These are phyloP conservation scores for Xerus rutilus DNA, from an alignment of 2,797 vertebrate genomes.

Conservation along the genomic window DNA sequence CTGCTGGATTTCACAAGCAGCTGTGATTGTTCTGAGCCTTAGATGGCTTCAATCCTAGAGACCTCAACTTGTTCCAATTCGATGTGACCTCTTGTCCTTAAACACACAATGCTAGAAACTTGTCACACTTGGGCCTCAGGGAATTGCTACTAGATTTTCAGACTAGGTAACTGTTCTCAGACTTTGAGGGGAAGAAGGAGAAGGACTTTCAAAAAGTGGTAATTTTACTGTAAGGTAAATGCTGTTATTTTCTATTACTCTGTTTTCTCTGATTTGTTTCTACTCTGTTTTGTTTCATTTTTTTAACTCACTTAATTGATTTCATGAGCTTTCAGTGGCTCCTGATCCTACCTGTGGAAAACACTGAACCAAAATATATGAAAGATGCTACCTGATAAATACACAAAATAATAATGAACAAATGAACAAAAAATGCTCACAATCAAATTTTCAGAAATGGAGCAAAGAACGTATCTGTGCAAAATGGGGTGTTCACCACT, in stretches of 20 bases:
- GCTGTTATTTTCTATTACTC: neutral
- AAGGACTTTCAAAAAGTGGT: neutral
- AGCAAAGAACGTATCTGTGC: neutral
- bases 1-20: rapidly evolving
- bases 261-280: neutral
- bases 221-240: neutral
- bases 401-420: neutral
- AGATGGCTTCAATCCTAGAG: neutral
- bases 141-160: neutral
- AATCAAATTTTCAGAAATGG: neutral
- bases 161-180: neutral
- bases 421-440: neutral
- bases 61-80: neutral
- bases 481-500: neutral
- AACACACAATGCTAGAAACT: neutral
- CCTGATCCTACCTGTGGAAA: neutral
- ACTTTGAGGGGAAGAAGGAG: rapidly evolving
- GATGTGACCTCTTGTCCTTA: neutral
- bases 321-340: neutral
- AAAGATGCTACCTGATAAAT: neutral
- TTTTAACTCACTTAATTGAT: neutral
- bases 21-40: neutral
- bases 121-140: neutral
- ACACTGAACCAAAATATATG: neutral
- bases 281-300: neutral